phyloP scores from a whole-genome alignment of 2,797 vertebrate species.

The Amblyopsis hoosieri region DNA sequence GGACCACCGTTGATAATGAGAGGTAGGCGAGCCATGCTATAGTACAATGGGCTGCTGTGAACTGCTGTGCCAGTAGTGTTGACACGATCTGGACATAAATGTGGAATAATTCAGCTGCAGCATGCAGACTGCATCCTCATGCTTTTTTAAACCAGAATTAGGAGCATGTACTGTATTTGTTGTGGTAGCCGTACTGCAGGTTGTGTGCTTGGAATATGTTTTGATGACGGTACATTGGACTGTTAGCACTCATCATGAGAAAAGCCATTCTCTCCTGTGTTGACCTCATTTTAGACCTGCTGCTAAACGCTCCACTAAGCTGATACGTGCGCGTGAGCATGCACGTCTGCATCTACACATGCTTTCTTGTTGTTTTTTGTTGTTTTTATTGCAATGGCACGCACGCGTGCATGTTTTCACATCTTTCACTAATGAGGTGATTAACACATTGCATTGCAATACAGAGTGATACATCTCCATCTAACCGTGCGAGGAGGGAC shows the following conservation, averaged over 20 bases:
- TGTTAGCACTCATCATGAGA: slow-evolving; percentile 55
- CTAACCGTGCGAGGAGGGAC: slow-evolving; percentile 17
- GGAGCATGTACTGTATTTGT: slow-evolving; percentile 3
- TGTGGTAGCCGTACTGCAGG: slow-evolving; percentile 18
- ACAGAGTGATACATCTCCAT: slow-evolving; percentile 8
- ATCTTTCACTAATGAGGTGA: slow-evolving; percentile 29
- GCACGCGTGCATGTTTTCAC: slow-evolving; percentile 15
- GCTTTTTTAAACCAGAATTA: not conserved
- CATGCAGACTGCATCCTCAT: not conserved
- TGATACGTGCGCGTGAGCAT: slow-evolving; percentile 14
- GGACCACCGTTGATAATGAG: slow-evolving; percentile 74
- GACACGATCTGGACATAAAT: slow-evolving; percentile 36
- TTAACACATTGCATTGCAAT: slow-evolving; percentile 31
- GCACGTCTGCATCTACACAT: not conserved
- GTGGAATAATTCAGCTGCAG: slow-evolving; percentile 10
- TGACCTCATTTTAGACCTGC: slow-evolving; percentile 68
- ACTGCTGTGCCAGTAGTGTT: slow-evolving; percentile 26
- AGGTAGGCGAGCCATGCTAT: slow-evolving; percentile 67
- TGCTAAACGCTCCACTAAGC: slow-evolving; percentile 56
- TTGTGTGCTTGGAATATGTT: slow-evolving; percentile 39
- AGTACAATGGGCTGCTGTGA: slow-evolving; percentile 16
- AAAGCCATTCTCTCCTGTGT: slow-evolving; percentile 53
- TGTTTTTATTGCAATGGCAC: slow-evolving; percentile 11
- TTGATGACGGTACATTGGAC: slow-evolving; percentile 41
- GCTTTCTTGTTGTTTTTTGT: slow-evolving; percentile 26